Evolutionary conservation across 2,113 vertebrate genomes (phyloP), one percentile per base, ranked within the genome.

Genomic region (Pangasianodon hypophthalmus): DNA sequence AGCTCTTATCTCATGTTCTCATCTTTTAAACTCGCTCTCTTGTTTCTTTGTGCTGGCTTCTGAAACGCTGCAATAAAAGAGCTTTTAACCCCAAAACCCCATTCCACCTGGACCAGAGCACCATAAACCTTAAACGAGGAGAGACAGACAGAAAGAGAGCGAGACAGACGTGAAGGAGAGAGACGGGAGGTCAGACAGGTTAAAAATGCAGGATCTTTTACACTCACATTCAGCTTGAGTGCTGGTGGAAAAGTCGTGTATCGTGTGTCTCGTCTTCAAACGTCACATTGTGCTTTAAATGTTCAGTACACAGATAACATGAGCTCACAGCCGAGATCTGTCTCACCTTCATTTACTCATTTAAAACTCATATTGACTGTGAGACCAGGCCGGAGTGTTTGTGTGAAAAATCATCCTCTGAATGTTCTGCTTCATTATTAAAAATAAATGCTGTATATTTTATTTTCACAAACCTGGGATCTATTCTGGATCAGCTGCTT

Each of bases 11-110:
- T 94, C 71, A 48, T 84, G 32, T 88, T 93, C 18, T 92, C 90
- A 96, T 95, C 94, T 94, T 91, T 89, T 93, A 95, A 92, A 93
- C 89, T 18, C 2, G 87, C 90, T 94, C 92, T 95, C 92, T 90
- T 90, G 89, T 91, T 95, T 92, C 93, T 89, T 93, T 86, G 90
- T 88, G 46, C 91, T 91, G 90, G 86, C 92, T 93, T 94, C 93
- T 94, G 94, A 95, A 94, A 91, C 90, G 84, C 79, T 89, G 90
- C 94, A 94, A 94, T 96, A 95, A 95, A 95, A 94, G 90, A 92
- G 93, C 87, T 92, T 92, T 95, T 94, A 93, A 94, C 94, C 92
- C 86, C 82, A 44, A 93, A 94, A 93, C 92, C 87, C 85, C 46
- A 90, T 89, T 84, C 94, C 94, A 95, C 92, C 93, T 94, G 93